Evolutionary conservation across 2,888 invertebrate genomes (phyloP).

Genomic region (Lasioglossum vierecki): DNA sequence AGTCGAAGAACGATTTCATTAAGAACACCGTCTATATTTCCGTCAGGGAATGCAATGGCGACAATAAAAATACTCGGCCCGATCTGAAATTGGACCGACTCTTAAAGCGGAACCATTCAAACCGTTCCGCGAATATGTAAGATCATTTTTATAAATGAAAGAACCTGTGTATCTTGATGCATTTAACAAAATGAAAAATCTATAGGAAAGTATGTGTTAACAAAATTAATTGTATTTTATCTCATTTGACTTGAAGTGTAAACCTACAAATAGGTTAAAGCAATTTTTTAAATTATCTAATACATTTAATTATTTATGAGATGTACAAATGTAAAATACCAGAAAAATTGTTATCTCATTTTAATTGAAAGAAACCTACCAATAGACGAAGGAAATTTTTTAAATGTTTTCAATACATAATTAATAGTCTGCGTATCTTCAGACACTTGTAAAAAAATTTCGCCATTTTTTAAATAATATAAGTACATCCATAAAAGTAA

Average conservation of each 20-base stretch:
- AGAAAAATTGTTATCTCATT: not conserved
- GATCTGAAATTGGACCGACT: not conserved
- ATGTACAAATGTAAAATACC: too few species aligned
- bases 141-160: not conserved
- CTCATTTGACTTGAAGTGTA: too few species aligned
- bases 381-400: not conserved
- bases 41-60: not conserved
- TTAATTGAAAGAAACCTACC: not conserved
- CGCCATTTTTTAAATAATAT: too few species aligned
- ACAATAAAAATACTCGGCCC: conserved; percentile 12
- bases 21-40: conserved; percentile 44
- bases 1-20: conserved; percentile 51
- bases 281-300: not conserved
- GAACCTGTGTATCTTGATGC: not conserved
- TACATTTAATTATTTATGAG: too few species aligned
- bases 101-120: not conserved
- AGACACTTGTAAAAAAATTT: too few species aligned
- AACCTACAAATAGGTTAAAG: not conserved
- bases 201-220: not conserved
- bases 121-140: not conserved
- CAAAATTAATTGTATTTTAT: not conserved
- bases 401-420: not conserved
- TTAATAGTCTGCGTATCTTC: not conserved
- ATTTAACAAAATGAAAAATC: not conserved
- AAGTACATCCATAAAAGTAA: too few species aligned